These are phyloP conservation scores for Ammospiza nelsoni DNA, from an alignment of 2,113 vertebrate species.

Conservation along the genomic window DNA sequence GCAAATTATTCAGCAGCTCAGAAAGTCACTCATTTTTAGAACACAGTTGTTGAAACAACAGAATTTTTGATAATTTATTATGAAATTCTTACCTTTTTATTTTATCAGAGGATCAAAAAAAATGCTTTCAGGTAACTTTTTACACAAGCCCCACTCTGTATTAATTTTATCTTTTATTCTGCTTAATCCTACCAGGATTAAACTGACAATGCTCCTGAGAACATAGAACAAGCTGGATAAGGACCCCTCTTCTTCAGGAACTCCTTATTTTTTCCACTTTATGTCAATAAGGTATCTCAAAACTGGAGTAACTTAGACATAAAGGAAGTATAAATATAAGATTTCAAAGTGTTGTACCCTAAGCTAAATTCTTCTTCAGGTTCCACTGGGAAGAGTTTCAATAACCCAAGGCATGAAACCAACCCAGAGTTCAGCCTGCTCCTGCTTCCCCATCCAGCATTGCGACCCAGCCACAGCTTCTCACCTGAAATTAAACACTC, in stretches of 20 bases:
- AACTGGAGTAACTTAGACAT: neutral
- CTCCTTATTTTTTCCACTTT: neutral
- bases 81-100: neutral
- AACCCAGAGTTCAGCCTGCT: neutral
- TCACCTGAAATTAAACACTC: neutral
- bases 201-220: neutral
- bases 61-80: neutral
- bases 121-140: neutral
- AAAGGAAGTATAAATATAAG: neutral
- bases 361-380: neutral
- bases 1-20: conserved; percentile 12
- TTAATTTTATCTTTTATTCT: neutral
- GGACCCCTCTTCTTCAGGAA: neutral
- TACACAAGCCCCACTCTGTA: neutral
- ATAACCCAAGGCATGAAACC: neutral
- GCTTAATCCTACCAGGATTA: neutral
- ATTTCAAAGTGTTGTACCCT: neutral
- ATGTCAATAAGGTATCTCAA: neutral
- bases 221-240: neutral
- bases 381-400: neutral
- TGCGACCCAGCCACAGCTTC: neutral
- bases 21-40: neutral
- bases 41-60: neutral
- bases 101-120: neutral
- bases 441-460: neutral